Evolutionary conservation across 2,797 vertebrate species (phyloP), one percentile per base, ranked within the genome.

Genomic region (Bufotes viridis): DNA sequence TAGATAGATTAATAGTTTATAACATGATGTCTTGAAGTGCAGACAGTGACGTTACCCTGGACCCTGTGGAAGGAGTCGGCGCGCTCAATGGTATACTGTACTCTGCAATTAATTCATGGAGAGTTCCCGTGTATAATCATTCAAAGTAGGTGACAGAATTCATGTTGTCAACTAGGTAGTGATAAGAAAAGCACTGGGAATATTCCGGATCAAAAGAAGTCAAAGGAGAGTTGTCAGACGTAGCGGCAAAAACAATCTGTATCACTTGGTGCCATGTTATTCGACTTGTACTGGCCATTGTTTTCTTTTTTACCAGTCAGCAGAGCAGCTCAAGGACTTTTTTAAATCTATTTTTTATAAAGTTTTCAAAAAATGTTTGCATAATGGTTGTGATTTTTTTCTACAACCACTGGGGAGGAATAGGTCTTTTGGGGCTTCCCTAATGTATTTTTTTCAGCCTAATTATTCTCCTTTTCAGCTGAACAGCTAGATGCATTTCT

Each of bases 1-100:
- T 76, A 49, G 51, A 1, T 76, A 49, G 51, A 75, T 75, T 49
- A 75, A 75, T 75, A 75, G 72, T 51, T 51, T 22, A 75, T 75
- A 75, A 75, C 13, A 51, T 13, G 29, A 20, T 22, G 72, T 51
- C 42, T 51, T 75, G 42, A 22, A 22, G 72, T 51, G 72, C 17
- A 51, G 72, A 22, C 72, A 7, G 42, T 75, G 70, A 74, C 18
- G 29, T 74, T 74, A 49, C 70, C 18, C 18, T 11, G 70, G 29
- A 74, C 34, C 3, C 70, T 74, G 70, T 8, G 29, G 69, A 74
- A 49, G 74, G 49, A 13, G 42, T 51, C 42, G 8, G 49, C 5
- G 20, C 2, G 0, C 15, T 72, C 17, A 7, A 18, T 14, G 14
- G 17, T 49, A 1, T 72, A 9, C n/a, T 51, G 13, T 76, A 9